Evolutionary conservation across 2,888 invertebrate species (phyloP).

Genomic region (Podotricha telesiphe): DNA sequence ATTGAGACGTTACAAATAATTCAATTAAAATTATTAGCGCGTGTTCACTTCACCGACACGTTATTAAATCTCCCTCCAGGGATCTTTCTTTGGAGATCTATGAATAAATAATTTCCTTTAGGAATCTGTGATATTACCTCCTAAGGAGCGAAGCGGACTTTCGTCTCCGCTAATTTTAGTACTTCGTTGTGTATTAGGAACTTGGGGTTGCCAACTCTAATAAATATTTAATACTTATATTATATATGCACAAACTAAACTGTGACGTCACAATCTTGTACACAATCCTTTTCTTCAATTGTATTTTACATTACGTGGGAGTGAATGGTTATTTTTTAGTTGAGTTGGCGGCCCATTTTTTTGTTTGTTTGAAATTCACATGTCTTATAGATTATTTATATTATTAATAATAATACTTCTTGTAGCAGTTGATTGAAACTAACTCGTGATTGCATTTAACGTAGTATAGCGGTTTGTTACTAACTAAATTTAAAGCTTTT

Average conservation of each 20-base stretch:
- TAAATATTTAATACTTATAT: not conserved
- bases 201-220: constrained; percentile 9
- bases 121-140: constrained; percentile 82
- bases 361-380: constrained; percentile 6
- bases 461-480: constrained; percentile 54
- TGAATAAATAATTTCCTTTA: constrained; percentile 55
- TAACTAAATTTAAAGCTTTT: constrained; percentile 51
- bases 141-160: constrained; percentile 62
- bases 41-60: not conserved
- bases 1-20: too few species aligned
- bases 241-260: not conserved
- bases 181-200: constrained; percentile 17
- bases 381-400: constrained; percentile 19
- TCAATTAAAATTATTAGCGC: not conserved
- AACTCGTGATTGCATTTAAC: constrained; percentile 49
- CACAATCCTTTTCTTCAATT: not conserved
- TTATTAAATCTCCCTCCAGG: constrained; percentile 5
- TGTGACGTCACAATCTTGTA: constrained; percentile 15
- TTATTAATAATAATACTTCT: not conserved
- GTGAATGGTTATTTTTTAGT: not conserved
- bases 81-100: constrained; percentile 17
- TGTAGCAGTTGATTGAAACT: constrained; percentile 28
- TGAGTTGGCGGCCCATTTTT: constrained; percentile 8
- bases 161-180: constrained; percentile 52
- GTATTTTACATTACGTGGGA: not conserved